These are phyloP conservation scores for Protosalanx chinensis DNA, from an alignment of 2,797 vertebrate species.

Conservation along the genomic window DNA sequence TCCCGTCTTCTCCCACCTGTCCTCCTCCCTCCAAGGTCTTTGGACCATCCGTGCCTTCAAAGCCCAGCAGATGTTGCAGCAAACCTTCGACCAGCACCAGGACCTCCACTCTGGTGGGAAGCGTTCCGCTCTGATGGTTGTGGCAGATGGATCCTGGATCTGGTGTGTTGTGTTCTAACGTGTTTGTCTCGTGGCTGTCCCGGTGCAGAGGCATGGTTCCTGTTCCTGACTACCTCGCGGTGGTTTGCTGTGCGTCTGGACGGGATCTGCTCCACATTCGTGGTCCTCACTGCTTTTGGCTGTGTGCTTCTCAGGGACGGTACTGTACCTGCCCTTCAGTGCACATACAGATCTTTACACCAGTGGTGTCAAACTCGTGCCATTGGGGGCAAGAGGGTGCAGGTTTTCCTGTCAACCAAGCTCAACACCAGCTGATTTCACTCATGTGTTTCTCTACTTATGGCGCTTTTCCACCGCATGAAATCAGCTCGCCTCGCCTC, in stretches of 20 bases:
- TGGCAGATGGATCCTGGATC: too few relatives aligned
- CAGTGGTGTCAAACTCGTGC: too few relatives aligned
- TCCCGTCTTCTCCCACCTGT: conserved; percentile 93
- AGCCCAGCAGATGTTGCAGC: conserved; percentile 85
- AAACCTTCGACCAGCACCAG: conserved; percentile 87
- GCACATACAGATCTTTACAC: not conserved
- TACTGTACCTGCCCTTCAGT: conserved; percentile 61
- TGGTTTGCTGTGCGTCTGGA: conserved; percentile 94
- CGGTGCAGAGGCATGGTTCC: conserved; percentile 87
- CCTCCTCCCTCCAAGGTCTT: conserved; percentile 89
- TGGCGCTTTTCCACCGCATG: too few relatives aligned
- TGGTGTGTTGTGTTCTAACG: not conserved
- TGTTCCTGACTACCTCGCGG: conserved; percentile 90
- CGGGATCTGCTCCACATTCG: conserved; percentile 90
- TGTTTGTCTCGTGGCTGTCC: conserved; percentile 11
- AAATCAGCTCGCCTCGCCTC: too few relatives aligned
- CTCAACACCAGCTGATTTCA: too few relatives aligned
- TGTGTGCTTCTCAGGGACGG: conserved; percentile 83
- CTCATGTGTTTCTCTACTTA: too few relatives aligned
- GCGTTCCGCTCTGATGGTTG: not conserved
- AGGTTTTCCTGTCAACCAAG: too few relatives aligned
- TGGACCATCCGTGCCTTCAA: conserved; percentile 91
- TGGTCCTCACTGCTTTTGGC: conserved; percentile 81
- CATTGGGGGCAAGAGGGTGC: too few relatives aligned
- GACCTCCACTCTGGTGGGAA: conserved; percentile 89